Percentiles rank a stretch among this genome's conserved stretches.
phyloP scores from a whole-genome alignment of 2,797 vertebrate species.

The Orestias chungarensis region DNA sequence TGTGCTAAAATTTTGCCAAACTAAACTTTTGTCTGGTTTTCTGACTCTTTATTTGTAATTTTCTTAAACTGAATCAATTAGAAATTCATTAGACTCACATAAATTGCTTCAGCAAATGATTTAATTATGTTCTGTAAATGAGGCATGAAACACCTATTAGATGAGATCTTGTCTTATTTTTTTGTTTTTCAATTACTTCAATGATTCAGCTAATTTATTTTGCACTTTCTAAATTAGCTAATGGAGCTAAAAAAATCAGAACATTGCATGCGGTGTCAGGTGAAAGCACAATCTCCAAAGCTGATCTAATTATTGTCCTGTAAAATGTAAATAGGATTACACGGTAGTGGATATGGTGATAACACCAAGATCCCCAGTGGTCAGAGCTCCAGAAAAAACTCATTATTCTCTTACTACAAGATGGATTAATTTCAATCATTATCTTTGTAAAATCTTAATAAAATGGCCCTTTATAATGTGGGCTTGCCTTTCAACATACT shows the following conservation, averaged over 20 bases:
- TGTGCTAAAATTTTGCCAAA: not conserved
- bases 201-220: slow-evolving; percentile 30
- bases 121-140: slow-evolving; percentile 53
- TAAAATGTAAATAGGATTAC: not conserved
- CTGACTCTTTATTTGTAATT: slow-evolving; percentile 1
- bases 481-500: not conserved
- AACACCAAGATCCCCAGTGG: not conserved
- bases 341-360: not conserved
- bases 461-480: not conserved
- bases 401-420: not conserved
- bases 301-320: slow-evolving; percentile 8
- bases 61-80: slow-evolving; percentile 40
- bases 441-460: not conserved
- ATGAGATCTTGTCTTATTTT: slow-evolving; percentile 29
- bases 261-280: slow-evolving; percentile 15
- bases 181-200: slow-evolving; percentile 29
- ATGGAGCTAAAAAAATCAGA: slow-evolving; percentile 13
- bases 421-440: not conserved
- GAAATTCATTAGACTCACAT: slow-evolving; percentile 20
- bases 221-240: slow-evolving; percentile 18
- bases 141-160: slow-evolving; percentile 47
- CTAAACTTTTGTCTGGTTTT: not conserved
- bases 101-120: slow-evolving; percentile 30
- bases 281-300: not conserved
- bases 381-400: not conserved